Base-by-base conservation (phyloP, 1,140 invertebrate species). In the Eufriesea mexicana region DNA sequence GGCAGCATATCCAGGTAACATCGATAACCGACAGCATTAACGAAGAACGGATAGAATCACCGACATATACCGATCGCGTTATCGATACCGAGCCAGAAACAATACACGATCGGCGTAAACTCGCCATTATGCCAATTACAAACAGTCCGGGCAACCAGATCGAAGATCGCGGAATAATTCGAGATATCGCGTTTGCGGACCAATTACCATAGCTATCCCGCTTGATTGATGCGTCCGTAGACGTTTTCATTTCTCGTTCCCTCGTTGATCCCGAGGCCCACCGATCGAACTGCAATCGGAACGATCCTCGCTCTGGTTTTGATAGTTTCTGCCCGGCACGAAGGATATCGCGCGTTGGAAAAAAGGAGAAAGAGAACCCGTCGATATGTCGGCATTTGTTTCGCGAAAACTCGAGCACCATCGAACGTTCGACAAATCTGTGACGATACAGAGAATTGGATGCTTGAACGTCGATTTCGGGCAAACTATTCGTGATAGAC, bases 41-140 rank as follows among this genome's bases (percentile, higher is more conserved):
- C 55, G 55, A 79, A 72, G 20, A 79, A 59, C 66, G 55, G n/a
- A 20, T 61, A 35, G 59, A 68, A 42, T 68, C 49, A 5, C 10
- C 18, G 5, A 16, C 7, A 16, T n/a, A 67, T 54, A 49, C 47
- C 10, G 23, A 67, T 77, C 61, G 4, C 28, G 49, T 68, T 68
- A 68, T 35, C 23, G 9, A 10, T 57, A 45, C 12, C 20, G 51
- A 18, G 12, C 20, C 28, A 9, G 25, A 23, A 77, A 49, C 23
- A 66, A 66, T 66, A 7, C 75, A 20, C 23, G 23, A 14, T 28
- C 49, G 25, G 35, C 75, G 75, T n/a, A 64, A 68, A 68, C 75
- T 78, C 75, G 49, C 62, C 64, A 68, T 78, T 78, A 78, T 78
- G 23, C 28, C 62, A 78, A 68, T 78, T 78, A 55, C 35, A 51